Evolutionary conservation across 2,113 vertebrate species (phyloP), one percentile per base, ranked within the genome.

Genomic region (Gymnogyps californianus): DNA sequence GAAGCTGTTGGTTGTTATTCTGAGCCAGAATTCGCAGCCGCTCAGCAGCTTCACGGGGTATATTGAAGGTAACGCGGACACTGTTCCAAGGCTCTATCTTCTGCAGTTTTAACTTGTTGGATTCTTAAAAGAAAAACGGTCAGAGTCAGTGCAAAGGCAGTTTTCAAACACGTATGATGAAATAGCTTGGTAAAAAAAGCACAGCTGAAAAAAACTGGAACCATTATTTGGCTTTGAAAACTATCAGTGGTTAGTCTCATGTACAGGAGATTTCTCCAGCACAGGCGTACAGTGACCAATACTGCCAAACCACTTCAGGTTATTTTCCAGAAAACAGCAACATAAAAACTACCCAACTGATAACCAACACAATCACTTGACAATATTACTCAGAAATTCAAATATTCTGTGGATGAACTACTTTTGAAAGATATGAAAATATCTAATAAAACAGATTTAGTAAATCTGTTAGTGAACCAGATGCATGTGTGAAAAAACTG

Each of bases 31-130:
- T 97, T 18, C 99, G 98, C 86, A 99, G 98, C 26, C 99, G 98
- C 93, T 99, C 99, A 0, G 99, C 99, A 25, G 99, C 99, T 95
- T 99, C 99, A 16, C 99, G 98, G 89, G 99, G 99, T 96, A 99
- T 99, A 96, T 99, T 99, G 97, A 99, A 99, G 36, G 99, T 99
- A 76, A 99, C 99, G 6, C 99, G 99, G 38, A 99, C 99, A 0
- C 99, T 99, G 98, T 99, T 99, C 99, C 99, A 99, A 0, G 99
- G 99, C 95, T 99, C 99, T 42, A 99, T 98, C 40, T 98, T 98
- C 97, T 98, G 98, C 62, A 99, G 98, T 59, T 98, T 98, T 78
- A 99, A 96, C 87, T 98, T 98, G 79, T 98, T 98, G 64, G 98
- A 98, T 92, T 98, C 99, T 99, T 96, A 10, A 79, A 59, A 95